A percentile compares a stretch with the other conserved stretches of the same genome.
phyloP scores from a whole-genome alignment of 2,113 vertebrate species.

The Jaculus jaculus region DNA sequence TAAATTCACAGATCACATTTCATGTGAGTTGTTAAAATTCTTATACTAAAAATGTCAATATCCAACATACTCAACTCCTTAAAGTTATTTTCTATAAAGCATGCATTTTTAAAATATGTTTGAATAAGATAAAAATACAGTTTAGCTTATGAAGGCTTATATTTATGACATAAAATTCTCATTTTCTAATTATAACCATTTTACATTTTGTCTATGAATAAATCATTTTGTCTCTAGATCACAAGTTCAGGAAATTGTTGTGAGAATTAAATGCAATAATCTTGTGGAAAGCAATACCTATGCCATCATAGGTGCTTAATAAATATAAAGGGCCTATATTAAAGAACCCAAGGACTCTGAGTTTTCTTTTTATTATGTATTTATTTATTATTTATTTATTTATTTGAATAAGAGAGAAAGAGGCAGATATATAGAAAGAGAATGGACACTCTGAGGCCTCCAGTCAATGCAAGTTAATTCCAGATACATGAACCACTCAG shows the following conservation, averaged over 20 bases:
- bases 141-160: background rate
- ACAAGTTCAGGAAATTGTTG: background rate
- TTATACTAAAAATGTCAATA: background rate
- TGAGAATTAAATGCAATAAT: background rate
- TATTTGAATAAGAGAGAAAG: no score
- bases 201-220: background rate
- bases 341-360: background rate
- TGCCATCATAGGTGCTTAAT: background rate
- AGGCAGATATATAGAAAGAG: no score
- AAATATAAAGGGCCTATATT: background rate
- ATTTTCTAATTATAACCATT: background rate
- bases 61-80: background rate
- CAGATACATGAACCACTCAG: no score
- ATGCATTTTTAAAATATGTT: background rate
- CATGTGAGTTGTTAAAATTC: background rate
- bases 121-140: background rate
- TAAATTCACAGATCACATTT: background rate
- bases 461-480: no score
- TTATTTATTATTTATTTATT: no score
- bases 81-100: background rate
- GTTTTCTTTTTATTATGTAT: no score
- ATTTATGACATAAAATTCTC: background rate
- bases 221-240: background rate
- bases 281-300: background rate
- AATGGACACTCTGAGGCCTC: no score